phyloP scores from a whole-genome alignment of 1,140 invertebrate genomes.

The Drepana arcuata region DNA sequence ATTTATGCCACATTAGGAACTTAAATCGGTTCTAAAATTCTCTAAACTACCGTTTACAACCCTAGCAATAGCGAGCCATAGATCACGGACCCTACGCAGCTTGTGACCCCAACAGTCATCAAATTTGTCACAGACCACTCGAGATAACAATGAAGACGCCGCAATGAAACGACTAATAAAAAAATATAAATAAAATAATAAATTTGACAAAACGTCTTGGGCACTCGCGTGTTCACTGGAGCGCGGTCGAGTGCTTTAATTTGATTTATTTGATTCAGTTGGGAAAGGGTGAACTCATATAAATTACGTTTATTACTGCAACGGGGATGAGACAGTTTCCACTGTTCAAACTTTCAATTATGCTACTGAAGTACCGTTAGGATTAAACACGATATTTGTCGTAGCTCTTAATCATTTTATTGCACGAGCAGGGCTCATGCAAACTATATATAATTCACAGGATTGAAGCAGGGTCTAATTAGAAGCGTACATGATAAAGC shows the following conservation, averaged over 20 bases:
- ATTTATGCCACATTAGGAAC: constrained; percentile 39
- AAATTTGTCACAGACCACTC: constrained; percentile 69
- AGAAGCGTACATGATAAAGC: no score
- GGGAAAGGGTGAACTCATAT: constrained; percentile 54
- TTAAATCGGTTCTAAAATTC: constrained; percentile 61
- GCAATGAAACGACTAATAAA: constrained; percentile 54
- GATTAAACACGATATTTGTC: no score
- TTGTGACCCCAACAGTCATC: constrained; percentile 62
- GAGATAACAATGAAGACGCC: constrained; percentile 49
- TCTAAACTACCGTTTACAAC: constrained; percentile 51
- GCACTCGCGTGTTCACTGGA: constrained; percentile 53
- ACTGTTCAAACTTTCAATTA: no score
- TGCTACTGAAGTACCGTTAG: no score
- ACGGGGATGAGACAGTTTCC: no score
- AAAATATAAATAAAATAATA: constrained; percentile 70
- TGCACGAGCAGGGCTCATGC: no score
- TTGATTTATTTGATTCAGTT: constrained; percentile 64
- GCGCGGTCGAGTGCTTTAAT: constrained; percentile 61
- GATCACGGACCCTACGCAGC: constrained; percentile 36
- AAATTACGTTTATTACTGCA: constrained; percentile 39
- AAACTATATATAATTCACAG: no score
- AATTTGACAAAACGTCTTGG: constrained; percentile 71
- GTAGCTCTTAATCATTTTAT: no score
- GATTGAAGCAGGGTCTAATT: no score
- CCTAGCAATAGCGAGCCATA: constrained; percentile 38